Evolutionary conservation across 2,888 invertebrate genomes (phyloP).

Genomic region (Sinelater perroti): DNA sequence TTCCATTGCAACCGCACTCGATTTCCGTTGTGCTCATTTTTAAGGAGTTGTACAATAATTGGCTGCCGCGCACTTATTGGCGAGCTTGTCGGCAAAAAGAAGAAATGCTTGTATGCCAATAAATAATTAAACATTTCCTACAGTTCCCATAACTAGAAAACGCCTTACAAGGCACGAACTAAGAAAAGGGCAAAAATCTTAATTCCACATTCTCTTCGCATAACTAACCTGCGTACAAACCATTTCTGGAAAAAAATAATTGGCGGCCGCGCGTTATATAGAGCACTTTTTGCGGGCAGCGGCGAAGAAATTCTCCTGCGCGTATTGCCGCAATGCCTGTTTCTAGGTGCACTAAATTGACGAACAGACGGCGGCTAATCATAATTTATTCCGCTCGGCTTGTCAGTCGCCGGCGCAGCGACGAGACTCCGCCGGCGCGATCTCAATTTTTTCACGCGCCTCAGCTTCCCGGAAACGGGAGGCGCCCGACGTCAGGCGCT

Average conservation of each 20-base stretch:
- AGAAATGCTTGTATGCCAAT: no score
- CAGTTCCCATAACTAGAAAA: background rate
- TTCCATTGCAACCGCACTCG: no score
- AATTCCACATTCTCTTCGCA: conserved; percentile 18
- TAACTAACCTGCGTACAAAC: conserved; percentile 21
- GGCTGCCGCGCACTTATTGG: no score
- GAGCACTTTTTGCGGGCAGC: conserved; percentile 16
- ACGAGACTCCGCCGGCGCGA: no score
- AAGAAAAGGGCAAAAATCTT: conserved; percentile 14
- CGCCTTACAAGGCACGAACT: background rate
- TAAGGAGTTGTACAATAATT: no score
- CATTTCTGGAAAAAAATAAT: conserved; percentile 28
- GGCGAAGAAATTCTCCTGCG: conserved; percentile 5
- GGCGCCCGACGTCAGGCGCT: no score
- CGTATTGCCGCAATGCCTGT: background rate
- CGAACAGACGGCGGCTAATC: conserved; percentile 16
- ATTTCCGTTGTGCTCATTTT: no score
- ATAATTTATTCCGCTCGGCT: conserved; percentile 22
- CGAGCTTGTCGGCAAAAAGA: no score
- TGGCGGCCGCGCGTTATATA: conserved; percentile 20
- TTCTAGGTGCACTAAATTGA: conserved; percentile 15
- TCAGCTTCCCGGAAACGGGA: no score
- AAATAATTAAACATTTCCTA: no score
- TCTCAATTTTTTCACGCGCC: no score
- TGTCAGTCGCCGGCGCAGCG: no score